Evolutionary conservation across 2,888 invertebrate species (phyloP), one percentile per base, ranked within the genome.

Genomic region (Trachelus iudaicus): DNA sequence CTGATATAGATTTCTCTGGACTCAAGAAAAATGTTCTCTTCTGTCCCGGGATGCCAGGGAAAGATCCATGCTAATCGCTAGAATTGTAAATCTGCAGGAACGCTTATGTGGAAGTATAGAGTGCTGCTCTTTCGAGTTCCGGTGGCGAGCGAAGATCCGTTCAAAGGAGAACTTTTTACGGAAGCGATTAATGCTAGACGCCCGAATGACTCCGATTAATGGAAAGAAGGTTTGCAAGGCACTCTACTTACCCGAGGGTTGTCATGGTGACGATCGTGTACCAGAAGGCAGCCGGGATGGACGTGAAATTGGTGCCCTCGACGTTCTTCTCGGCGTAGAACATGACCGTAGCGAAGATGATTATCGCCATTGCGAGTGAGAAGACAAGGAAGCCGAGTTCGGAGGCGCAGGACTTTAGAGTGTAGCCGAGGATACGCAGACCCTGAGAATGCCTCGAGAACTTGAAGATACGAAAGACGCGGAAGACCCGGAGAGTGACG

Each of bases 251-350:
- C 99, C 99, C 99, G 84, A 99, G 93, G 75, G 99, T 99, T 81
- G 99, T 99, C 98, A 99, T 99, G 86, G 99, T 99, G 91, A 99
- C 99, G 91, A 99, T 99, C 91, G 99, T 99, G 94, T 99, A 99
- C 99, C 99, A 99, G 93, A 99, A 99, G 86, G 99, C 99, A 78
- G 99, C 98, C 80, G 99, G 99, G 93, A 99, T 99, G 92, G 98
- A 99, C 83, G 98, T 99, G 94, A 99, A 99, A 92, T 97, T 97
- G 78, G 99, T 99, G 88, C 96, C 96, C 88, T 96, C 96, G 85
- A 98, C 99, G 92, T 99, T 99, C 93, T 99, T 99, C 94, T 99
- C 99, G 76, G 99, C 99, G 94, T 99, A 99, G 94, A 98, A 99
- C 99, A 99, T 99, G 87, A 99, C 98, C 69, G 99, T 99, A 83